These are phyloP conservation scores for Lasiurus cinereus DNA, from an alignment of 2,113 vertebrate species.

Conservation along the genomic window DNA sequence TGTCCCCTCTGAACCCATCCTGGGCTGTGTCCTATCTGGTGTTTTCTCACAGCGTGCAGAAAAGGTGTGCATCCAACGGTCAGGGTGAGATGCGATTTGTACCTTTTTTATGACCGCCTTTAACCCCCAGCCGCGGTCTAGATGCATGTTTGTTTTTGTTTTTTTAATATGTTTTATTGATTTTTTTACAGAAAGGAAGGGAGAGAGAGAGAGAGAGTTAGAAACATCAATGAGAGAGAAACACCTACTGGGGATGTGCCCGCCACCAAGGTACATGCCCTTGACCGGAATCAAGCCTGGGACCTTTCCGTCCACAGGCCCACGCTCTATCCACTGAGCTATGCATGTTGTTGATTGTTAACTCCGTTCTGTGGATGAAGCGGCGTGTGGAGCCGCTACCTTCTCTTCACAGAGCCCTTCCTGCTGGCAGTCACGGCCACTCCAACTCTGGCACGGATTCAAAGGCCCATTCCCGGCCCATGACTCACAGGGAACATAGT, in stretches of 20 bases:
- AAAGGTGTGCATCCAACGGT: background rate
- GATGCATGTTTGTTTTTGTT: background rate
- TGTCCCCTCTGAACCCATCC: background rate
- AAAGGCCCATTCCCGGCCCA: constrained; percentile 42
- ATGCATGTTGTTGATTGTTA: background rate
- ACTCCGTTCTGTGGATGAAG: background rate
- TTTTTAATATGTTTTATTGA: no score
- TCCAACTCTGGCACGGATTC: constrained; percentile 7
- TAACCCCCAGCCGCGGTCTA: background rate
- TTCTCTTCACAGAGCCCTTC: background rate
- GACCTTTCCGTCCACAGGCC: no score
- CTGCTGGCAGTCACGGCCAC: fast-evolving
- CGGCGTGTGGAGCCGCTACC: background rate
- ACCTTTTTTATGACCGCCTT: background rate
- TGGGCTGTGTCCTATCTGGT: background rate
- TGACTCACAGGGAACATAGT: constrained; percentile 73
- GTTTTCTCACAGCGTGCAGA: background rate
- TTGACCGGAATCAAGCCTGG: no score
- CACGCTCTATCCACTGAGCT: no score
- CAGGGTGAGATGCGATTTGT: background rate
- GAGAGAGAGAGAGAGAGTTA: no score
- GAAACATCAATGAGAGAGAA: no score
- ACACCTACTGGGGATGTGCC: no score
- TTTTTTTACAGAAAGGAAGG: no score
- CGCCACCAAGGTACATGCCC: no score